These are phyloP conservation scores for Ceratina japonica DNA, from an alignment of 1,140 invertebrate genomes.

Conservation along the genomic window DNA sequence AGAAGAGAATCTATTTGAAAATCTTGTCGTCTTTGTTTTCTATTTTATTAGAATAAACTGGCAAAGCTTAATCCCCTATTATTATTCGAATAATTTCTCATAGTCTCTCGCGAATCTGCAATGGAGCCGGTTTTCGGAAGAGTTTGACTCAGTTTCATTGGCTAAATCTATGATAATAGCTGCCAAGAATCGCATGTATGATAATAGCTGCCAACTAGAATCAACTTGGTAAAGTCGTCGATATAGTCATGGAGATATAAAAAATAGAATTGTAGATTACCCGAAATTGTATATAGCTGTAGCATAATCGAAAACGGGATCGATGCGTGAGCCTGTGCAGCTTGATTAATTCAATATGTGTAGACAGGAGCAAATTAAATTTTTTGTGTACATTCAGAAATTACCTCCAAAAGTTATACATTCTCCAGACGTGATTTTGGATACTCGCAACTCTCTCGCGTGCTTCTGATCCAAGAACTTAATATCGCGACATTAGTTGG, in stretches of 20 bases:
- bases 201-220: slow-evolving; percentile 57
- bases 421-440: slow-evolving; percentile 30
- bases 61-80: slow-evolving; percentile 37
- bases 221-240: slow-evolving; percentile 23
- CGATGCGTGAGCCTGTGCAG: too few species aligned
- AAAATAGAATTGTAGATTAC: slow-evolving; percentile 32
- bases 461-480: slow-evolving; percentile 41
- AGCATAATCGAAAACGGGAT: too few species aligned
- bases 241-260: slow-evolving; percentile 7
- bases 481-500: slow-evolving; percentile 47
- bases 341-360: background rate
- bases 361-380: background rate
- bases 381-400: background rate
- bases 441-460: slow-evolving; percentile 21
- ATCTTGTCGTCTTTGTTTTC: background rate
- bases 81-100: slow-evolving; percentile 33
- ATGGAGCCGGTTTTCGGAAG: slow-evolving; percentile 22
- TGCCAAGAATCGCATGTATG: slow-evolving; percentile 57
- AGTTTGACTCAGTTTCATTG: slow-evolving; percentile 46
- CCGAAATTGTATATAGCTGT: background rate
- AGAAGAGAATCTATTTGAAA: background rate
- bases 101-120: background rate
- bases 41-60: slow-evolving; percentile 50
- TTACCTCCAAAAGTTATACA: slow-evolving; percentile 24
- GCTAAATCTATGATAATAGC: slow-evolving; percentile 47